These are phyloP conservation scores for Rhabditoides inermis DNA, from an alignment of 2,888 invertebrate species.

Conservation along the genomic window DNA sequence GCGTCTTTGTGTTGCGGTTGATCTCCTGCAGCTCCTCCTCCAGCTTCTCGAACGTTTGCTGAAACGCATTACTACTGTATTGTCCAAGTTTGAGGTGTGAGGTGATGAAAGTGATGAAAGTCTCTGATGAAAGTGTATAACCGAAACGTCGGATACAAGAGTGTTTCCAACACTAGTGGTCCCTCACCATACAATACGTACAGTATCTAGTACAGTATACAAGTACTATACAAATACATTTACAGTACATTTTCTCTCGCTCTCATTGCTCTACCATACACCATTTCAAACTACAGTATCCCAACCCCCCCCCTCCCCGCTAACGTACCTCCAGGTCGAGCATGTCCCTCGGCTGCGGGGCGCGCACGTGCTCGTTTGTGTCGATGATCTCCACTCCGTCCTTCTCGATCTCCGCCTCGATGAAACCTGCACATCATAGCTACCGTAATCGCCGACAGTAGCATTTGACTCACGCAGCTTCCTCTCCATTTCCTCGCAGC, in stretches of 20 bases:
- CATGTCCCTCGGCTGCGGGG: slow-evolving; percentile 45
- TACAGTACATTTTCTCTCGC: neutral
- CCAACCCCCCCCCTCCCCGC: no score
- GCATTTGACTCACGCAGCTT: slow-evolving; percentile 37
- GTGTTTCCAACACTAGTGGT: no score
- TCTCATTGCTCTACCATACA: neutral
- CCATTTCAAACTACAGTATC: neutral
- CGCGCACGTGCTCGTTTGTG: slow-evolving; percentile 24
- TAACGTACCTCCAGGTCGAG: slow-evolving; percentile 31
- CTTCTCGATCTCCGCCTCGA: slow-evolving; percentile 35
- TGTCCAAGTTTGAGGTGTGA: no score
- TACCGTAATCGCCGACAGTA: neutral
- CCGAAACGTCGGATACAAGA: no score
- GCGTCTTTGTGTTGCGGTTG: slow-evolving; percentile 30
- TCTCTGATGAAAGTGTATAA: no score
- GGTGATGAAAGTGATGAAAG: no score
- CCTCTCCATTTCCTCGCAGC: slow-evolving; percentile 49
- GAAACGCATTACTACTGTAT: no score
- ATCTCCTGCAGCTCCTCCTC: slow-evolving; percentile 40
- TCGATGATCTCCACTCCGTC: slow-evolving; percentile 31
- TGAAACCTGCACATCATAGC: slow-evolving; percentile 17
- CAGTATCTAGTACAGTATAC: neutral
- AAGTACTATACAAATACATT: neutral
- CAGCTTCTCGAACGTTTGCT: slow-evolving; percentile 45
- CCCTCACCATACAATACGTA: no score